These are phyloP conservation scores for Acyrthosiphon pisum DNA, from an alignment of 1,140 invertebrate species.

Conservation along the genomic window DNA sequence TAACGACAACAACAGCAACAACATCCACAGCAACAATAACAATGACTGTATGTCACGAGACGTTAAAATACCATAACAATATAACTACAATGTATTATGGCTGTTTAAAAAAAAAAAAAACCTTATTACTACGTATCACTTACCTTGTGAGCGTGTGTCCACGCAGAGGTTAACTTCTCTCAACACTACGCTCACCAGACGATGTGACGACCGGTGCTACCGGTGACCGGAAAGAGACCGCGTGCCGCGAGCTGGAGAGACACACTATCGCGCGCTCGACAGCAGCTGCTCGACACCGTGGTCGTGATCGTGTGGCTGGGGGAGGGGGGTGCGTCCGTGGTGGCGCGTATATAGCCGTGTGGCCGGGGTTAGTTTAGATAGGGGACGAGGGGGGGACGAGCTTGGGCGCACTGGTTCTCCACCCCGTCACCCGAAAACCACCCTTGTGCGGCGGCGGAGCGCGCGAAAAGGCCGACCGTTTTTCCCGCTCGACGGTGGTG, in stretches of 20 bases:
- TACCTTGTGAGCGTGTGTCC: not conserved
- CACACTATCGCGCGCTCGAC: slow-evolving; percentile 51
- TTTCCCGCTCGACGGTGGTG: slow-evolving; percentile 22
- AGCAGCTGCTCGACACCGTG: not conserved
- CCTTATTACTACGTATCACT: not conserved
- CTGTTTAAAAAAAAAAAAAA: not conserved
- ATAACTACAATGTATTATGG: not conserved
- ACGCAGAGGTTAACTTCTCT: not conserved
- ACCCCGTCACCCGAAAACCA: no score
- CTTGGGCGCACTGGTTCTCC: not conserved
- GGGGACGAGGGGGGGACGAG: no score
- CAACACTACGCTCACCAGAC: not conserved
- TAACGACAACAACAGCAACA: not conserved
- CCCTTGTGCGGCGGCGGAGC: not conserved
- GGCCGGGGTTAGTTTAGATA: not conserved
- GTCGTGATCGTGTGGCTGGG: not conserved
- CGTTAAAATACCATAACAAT: not conserved
- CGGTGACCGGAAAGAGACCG: slow-evolving; percentile 21
- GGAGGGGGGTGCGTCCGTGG: no score
- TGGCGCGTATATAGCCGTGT: not conserved
- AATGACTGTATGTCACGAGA: not conserved
- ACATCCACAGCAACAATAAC: not conserved
- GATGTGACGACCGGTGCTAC: not conserved
- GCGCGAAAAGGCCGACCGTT: slow-evolving; percentile 24
- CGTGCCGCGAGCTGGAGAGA: not conserved